These are phyloP conservation scores for Cantharis nigra DNA, from an alignment of 2,888 invertebrate genomes.

Conservation along the genomic window DNA sequence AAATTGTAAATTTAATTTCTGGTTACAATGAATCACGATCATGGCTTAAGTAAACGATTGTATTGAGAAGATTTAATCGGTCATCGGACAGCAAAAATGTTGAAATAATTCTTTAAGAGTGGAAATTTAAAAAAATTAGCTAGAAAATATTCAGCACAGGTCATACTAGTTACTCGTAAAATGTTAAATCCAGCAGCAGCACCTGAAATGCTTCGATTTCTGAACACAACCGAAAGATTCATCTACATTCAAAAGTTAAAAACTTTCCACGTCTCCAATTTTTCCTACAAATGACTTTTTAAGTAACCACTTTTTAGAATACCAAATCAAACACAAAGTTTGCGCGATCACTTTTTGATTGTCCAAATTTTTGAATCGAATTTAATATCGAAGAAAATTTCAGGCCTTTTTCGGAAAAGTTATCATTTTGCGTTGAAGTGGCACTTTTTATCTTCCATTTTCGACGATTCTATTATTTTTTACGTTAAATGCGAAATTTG, in stretches of 20 bases:
- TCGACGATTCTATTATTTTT: not conserved
- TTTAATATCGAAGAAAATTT: not conserved
- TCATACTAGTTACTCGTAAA: not conserved
- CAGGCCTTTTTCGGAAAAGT: not conserved
- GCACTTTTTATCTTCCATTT: not conserved
- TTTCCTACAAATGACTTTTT: not conserved
- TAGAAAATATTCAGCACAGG: not conserved
- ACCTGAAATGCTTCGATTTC: not conserved
- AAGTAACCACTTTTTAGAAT: not conserved
- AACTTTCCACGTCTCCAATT: not conserved
- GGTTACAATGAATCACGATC: too few relatives aligned
- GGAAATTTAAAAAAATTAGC: not conserved
- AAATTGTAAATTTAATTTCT: too few relatives aligned
- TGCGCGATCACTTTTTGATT: not conserved
- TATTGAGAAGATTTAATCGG: too few relatives aligned
- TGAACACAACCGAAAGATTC: not conserved
- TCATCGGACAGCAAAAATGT: too few relatives aligned
- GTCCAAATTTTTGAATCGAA: not conserved
- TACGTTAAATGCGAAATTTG: slow-evolving; percentile 12
- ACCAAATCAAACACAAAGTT: not conserved
- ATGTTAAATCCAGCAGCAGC: not conserved
- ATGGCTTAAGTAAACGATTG: too few relatives aligned
- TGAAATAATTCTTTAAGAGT: not conserved
- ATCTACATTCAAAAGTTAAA: not conserved
- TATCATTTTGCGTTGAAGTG: not conserved